These are phyloP conservation scores for Pomatorhinus ruficollis DNA, from an alignment of 2,113 vertebrate genomes.

Conservation along the genomic window DNA sequence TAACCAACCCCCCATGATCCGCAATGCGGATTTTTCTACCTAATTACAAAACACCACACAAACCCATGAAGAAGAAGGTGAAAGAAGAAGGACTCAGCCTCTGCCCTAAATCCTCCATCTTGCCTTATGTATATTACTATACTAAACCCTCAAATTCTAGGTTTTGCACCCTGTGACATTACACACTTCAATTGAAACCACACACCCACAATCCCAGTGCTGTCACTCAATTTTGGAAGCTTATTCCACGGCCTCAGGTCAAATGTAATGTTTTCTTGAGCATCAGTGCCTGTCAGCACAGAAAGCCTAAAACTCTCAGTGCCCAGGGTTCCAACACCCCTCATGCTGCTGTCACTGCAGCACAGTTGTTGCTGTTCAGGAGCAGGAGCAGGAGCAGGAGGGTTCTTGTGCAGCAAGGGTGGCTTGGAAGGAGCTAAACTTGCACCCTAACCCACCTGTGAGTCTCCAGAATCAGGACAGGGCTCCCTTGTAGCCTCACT, in stretches of 20 bases:
- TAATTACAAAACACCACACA: background rate
- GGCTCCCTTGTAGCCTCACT: background rate
- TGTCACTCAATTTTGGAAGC: background rate
- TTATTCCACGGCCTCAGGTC: background rate
- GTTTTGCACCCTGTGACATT: background rate
- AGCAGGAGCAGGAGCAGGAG: background rate
- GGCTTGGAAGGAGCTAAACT: background rate
- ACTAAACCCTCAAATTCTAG: background rate
- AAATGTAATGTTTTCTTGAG: background rate
- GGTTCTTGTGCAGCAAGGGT: background rate
- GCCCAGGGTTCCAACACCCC: background rate
- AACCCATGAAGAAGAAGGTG: background rate
- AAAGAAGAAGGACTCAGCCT: background rate
- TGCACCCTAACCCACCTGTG: rapidly evolving
- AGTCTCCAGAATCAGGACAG: background rate
- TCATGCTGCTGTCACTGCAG: background rate
- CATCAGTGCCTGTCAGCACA: background rate
- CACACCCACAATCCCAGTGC: background rate
- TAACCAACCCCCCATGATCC: background rate
- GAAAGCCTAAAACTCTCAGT: background rate
- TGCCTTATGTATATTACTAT: background rate
- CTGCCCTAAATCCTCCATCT: background rate
- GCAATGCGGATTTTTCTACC: background rate
- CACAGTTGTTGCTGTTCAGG: background rate
- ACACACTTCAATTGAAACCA: background rate